Evolutionary conservation across 2,888 invertebrate species (phyloP), one percentile per base, ranked within the genome.

Genomic region (Harpalus rufipes): DNA sequence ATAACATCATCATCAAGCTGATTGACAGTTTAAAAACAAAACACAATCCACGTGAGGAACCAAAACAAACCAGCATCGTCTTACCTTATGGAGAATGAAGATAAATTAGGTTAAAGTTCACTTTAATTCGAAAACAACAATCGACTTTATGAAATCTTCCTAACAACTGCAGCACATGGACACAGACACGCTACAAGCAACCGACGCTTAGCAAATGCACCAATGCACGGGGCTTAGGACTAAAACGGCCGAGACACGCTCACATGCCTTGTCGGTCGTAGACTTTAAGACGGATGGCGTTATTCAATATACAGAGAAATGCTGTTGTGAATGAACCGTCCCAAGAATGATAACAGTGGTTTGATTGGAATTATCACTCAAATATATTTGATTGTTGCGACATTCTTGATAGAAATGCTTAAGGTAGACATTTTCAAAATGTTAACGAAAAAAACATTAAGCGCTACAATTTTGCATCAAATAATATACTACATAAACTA

Each of bases 181-280:
- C 59, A 56, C 61, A 74, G 59, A n/a, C 78, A 21, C 72, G 59
- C 58, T 10, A 25, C 84, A 16, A 78, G 44, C 78, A 78, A 84
- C 78, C 51, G 76, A 84, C 84, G 84, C 84, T 74, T 51, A 51
- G 84, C 84, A 56, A 84, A 84, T 84, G 84, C 21, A 21, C 21
- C 21, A 3, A 3, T 21, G 21, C 78, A 81, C 56, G 51, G 84
- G 63, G 78, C 84, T 78, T 78, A 84, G 74, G 76, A 81, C 56
- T 74, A 84, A 39, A 58, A 83, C 68, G 44, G 44, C 44, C 84
- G 78, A 84, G 84, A 84, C 84, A 84, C 76, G 84, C 84, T 78
- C 56, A 58, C 83, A 61, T 84, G 78, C 84, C 78, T 84, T 32
- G 63, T 78, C 84, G 84, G 84, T 84, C 84, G 84, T 84, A 84